Conservation (phyloP, 2,113 vertebrate genomes). For the Galbula dea region DNA sequence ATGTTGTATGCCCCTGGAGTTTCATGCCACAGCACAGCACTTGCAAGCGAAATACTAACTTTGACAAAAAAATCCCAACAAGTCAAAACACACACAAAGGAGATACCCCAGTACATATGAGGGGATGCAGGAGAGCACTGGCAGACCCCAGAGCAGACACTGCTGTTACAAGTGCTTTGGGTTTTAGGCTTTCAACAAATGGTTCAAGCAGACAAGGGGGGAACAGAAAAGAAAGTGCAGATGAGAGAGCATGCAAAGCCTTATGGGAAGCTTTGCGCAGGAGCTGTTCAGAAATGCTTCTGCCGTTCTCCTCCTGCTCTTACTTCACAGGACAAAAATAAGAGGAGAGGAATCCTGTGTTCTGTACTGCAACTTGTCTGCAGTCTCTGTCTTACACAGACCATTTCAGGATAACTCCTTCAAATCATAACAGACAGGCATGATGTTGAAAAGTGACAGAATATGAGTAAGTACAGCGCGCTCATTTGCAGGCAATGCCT, state of each 20-base stretch:
- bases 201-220: neutral
- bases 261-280: neutral
- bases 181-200: neutral
- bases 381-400: neutral
- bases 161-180: neutral
- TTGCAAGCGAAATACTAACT: neutral
- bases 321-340: neutral
- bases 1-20: neutral
- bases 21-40: neutral
- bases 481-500: neutral
- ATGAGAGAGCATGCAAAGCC: neutral
- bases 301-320: neutral
- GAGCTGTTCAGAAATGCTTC: neutral
- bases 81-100: neutral
- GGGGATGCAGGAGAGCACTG: neutral
- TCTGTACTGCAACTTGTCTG: neutral
- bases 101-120: neutral
- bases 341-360: neutral
- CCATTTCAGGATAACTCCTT: neutral
- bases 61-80: neutral
- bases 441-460: neutral
- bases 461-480: neutral
- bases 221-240: neutral
- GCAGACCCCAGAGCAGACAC: neutral
- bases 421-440: neutral